These are phyloP conservation scores for Spisula solida DNA, from an alignment of 2,888 invertebrate species.

Conservation along the genomic window DNA sequence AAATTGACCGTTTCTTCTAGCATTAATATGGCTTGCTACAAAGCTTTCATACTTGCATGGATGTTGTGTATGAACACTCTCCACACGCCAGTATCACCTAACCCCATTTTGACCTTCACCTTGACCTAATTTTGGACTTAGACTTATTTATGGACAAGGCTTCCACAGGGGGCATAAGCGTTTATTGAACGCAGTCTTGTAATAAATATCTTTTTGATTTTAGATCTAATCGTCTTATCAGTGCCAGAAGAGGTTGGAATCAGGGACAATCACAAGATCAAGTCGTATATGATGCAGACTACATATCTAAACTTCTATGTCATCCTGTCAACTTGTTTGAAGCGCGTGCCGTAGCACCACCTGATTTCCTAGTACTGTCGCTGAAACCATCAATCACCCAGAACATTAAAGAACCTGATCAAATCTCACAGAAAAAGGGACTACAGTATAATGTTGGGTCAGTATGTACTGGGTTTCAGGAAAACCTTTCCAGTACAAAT, in stretches of 20 bases:
- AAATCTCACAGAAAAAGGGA: slow-evolving; percentile 4
- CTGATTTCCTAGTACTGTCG: slow-evolving; percentile 35
- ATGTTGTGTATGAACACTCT: no score
- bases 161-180: no score
- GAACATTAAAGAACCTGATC: not conserved
- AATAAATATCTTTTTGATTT: no score
- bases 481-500: not conserved
- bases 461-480: slow-evolving; percentile 32
- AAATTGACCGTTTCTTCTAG: no score
- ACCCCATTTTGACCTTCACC: no score
- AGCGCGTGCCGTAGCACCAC: slow-evolving; percentile 25
- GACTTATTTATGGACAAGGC: no score
- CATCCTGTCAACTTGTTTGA: slow-evolving; percentile 58
- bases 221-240: slow-evolving; percentile 56
- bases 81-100: no score
- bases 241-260: slow-evolving; percentile 45
- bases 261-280: slow-evolving; percentile 10
- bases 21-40: no score
- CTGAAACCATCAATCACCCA: slow-evolving; percentile 27
- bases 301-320: slow-evolving; percentile 57
- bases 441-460: slow-evolving; percentile 28
- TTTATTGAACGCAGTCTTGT: no score
- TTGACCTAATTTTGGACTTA: no score
- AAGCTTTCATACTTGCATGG: no score
- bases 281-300: slow-evolving; percentile 54